Base-by-base conservation (phyloP, 2,113 vertebrate genomes). In the Chroicocephalus ridibundus region DNA sequence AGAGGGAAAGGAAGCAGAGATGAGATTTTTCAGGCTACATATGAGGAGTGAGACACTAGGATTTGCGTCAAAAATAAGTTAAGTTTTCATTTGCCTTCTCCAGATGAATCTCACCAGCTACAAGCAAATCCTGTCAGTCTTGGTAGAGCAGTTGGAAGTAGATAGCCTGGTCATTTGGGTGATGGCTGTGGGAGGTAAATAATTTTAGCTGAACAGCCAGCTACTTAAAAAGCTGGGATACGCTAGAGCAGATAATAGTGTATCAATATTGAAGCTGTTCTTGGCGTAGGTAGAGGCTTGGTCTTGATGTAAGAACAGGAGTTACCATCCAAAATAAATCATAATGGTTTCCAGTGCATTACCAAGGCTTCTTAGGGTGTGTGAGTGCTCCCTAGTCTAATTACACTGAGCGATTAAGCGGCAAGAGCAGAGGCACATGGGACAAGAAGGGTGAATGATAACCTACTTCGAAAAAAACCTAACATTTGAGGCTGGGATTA, bases 391-490 rank as follows among this genome's bases (percentile, higher is more conserved):
- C 83, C 17, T 83, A 36, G 47, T 88, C 52, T 77, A 88, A 95
- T 93, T 93, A 88, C 79, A 68, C n/a, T 15, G 71, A 82, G 26
- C 1, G 4, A 91, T 95, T 95, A 91, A 91, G 71, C 54, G 74
- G 65, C 78, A 82, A 87, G 82, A 87, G 20, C 62, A 61, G 81
- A 94, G 70, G 77, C 71, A 77, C 29, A 6, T 76, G 75, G 71
- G 82, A 77, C 38, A 60, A 94, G 82, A 88, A 34, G 71, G 58
- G 70, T 95, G 93, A 96, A 91, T 90, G 89, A 94, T 94, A 93
- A 78, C 91, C 89, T 93, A 47, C 87, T 94, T 88, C 36, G 80
- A 65, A 85, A 96, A 96, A 97, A 96, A 69, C 25, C 25, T 58
- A 90, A 88, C 75, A 82, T 78, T 70, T 77, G 66, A 94, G 71